phyloP scores from a whole-genome alignment of 2,113 vertebrate genomes.

The Eidolon helvum region DNA sequence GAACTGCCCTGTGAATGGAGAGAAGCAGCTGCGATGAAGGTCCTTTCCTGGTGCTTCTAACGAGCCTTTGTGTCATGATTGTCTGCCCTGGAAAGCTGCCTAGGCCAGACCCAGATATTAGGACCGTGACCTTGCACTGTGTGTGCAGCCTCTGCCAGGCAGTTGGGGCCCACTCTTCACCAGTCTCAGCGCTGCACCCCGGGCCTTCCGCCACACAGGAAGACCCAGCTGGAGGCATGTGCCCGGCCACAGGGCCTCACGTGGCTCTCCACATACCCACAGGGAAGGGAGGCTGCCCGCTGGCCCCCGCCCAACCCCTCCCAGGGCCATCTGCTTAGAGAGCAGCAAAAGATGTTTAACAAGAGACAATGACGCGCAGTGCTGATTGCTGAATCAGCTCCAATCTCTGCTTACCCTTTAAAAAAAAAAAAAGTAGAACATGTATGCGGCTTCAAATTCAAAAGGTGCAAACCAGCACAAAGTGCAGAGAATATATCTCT shows the following conservation, averaged over 20 bases:
- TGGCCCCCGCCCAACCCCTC: neutral
- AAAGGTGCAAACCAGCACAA: neutral
- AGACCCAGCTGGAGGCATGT: neutral
- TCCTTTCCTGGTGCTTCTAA: neutral
- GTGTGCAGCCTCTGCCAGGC: neutral
- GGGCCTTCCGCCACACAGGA: neutral
- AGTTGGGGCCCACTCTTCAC: neutral
- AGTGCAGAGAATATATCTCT: neutral
- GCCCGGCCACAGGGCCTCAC: neutral
- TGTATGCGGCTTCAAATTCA: neutral
- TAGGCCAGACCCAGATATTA: neutral
- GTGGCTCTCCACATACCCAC: neutral
- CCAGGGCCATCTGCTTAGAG: neutral
- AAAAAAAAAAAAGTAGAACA: neutral
- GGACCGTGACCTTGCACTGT: neutral
- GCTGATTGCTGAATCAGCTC: neutral
- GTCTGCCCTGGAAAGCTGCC: neutral
- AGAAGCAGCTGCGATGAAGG: neutral
- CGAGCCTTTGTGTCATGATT: neutral
- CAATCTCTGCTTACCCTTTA: neutral
- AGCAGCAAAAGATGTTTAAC: neutral
- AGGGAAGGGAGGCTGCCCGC: neutral
- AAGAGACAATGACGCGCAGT: neutral
- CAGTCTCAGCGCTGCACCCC: neutral
- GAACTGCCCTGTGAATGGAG: neutral